Conservation (phyloP, 2,888 invertebrate species). For the Acrocyrtus sp. region DNA sequence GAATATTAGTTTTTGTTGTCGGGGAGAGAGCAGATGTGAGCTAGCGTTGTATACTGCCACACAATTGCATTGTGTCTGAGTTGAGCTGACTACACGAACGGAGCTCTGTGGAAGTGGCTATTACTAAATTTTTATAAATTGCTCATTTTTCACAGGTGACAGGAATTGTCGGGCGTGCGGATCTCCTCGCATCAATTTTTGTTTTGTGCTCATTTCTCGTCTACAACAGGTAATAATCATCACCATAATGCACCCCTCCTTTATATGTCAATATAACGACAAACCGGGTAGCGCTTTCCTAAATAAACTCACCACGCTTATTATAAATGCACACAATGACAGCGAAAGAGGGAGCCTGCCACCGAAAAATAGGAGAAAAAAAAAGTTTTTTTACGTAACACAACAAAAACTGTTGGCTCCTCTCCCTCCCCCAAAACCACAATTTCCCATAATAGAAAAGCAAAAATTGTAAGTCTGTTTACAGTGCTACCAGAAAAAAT, state of each 20-base stretch:
- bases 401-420: not conserved
- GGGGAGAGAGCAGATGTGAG: not conserved
- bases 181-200: slow-evolving; percentile 84
- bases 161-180: slow-evolving; percentile 88
- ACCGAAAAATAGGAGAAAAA: not conserved
- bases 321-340: not conserved
- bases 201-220: slow-evolving; percentile 82
- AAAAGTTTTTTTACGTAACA: not conserved
- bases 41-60: not conserved
- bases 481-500: slow-evolving; percentile 26
- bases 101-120: not conserved
- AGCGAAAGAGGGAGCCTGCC: not conserved
- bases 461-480: slow-evolving; percentile 2
- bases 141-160: slow-evolving; percentile 75
- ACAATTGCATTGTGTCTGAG: not conserved
- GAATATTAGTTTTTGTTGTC: not conserved
- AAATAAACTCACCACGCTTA: not conserved
- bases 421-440: too few relatives aligned
- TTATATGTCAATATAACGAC: slow-evolving; percentile 16
- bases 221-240: slow-evolving; percentile 77
- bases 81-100: not conserved
- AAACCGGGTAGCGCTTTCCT: too few relatives aligned
- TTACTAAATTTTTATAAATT: slow-evolving; percentile 3
- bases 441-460: too few relatives aligned
- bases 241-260: not conserved